Conservation (phyloP, 2,888 invertebrate genomes). For the Dynastes tityus region DNA sequence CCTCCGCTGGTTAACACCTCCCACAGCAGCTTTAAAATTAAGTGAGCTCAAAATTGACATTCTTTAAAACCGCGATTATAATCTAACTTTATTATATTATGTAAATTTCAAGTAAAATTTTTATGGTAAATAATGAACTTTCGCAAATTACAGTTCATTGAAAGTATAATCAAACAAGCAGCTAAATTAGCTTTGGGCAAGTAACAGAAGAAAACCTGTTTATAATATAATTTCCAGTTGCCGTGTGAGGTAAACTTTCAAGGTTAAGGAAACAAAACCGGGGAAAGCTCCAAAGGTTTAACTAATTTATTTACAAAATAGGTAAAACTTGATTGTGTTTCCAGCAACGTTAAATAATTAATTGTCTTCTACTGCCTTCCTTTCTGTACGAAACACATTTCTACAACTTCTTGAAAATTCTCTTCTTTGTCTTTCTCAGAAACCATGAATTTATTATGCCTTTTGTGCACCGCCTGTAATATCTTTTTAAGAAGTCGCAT, state of each 20-base stretch:
- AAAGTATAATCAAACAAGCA: neutral
- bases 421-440: neutral
- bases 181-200: neutral
- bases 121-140: too few relatives aligned
- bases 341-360: conserved; percentile 18
- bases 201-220: neutral
- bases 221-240: neutral
- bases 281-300: conserved; percentile 1
- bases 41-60: too few relatives aligned
- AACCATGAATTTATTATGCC: conserved; percentile 12
- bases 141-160: too few relatives aligned
- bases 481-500: neutral
- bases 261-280: conserved; percentile 13
- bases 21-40: too few relatives aligned
- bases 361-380: neutral
- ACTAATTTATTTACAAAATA: conserved; percentile 34
- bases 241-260: neutral
- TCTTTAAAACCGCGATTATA: too few relatives aligned
- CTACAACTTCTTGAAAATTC: neutral
- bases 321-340: conserved; percentile 15
- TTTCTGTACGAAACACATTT: conserved; percentile 10
- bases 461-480: neutral
- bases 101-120: too few relatives aligned
- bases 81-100: too few relatives aligned
- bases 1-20: too few relatives aligned